Percentiles rank a stretch among this genome's conserved stretches.
These are phyloP conservation scores for Embiotoca jacksoni DNA, from an alignment of 2,113 vertebrate species.

Conservation along the genomic window DNA sequence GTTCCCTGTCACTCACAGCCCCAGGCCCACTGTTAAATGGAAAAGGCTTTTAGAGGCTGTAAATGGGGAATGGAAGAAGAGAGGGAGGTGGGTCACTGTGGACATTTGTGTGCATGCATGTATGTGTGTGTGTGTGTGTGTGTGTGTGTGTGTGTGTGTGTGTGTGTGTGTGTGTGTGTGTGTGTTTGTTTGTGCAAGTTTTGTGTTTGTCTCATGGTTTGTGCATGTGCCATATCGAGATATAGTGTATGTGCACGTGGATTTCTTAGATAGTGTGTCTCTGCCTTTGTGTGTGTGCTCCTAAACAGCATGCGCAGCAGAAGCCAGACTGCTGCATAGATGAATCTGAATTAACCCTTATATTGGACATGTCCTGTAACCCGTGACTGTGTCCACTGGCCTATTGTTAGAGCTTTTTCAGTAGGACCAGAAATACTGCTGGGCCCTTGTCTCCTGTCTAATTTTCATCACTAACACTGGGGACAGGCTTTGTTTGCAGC, in stretches of 20 bases:
- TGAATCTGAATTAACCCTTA: constrained; percentile 54
- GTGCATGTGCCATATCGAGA: background rate
- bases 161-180: constrained; percentile 37
- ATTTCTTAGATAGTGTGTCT: background rate
- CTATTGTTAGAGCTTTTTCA: constrained; percentile 20
- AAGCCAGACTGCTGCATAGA: constrained; percentile 12
- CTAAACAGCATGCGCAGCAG: constrained; percentile 7
- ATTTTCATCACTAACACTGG: background rate
- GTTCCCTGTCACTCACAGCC: constrained; percentile 83
- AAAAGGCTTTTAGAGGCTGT: constrained; percentile 83
- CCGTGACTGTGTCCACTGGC: constrained; percentile 23
- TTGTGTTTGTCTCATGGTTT: background rate
- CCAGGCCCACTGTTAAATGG: constrained; percentile 78
- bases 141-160: constrained; percentile 33
- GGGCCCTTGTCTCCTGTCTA: background rate
- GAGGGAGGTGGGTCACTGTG: constrained; percentile 68
- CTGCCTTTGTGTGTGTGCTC: constrained; percentile 8
- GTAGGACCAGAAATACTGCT: background rate
- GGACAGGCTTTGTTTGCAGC: constrained; percentile 23
- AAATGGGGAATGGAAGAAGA: constrained; percentile 70
- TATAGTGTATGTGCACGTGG: constrained; percentile 15
- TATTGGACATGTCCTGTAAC: constrained; percentile 29
- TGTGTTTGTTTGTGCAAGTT: constrained; percentile 13
- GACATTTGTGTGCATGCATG: constrained; percentile 50
- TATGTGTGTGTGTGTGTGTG: constrained; percentile 36